phyloP scores from a whole-genome alignment of 2,113 vertebrate species.

The Synodontis membranacea region DNA sequence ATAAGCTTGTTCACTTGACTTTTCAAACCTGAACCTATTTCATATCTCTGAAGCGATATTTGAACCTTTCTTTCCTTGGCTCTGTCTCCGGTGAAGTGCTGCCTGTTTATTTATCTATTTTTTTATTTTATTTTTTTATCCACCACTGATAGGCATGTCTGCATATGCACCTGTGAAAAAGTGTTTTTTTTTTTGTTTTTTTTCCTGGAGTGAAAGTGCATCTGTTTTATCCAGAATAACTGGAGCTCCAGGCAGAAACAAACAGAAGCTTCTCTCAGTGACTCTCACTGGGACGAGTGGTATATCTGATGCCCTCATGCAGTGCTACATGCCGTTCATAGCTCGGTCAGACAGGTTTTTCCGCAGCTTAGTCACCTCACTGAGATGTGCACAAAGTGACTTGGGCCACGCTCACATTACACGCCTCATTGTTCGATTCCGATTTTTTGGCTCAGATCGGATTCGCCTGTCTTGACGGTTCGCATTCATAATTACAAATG shows the following conservation, averaged over 20 bases:
- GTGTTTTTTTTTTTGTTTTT: neutral
- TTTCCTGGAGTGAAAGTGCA: neutral
- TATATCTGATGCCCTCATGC: neutral
- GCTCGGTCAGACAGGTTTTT: neutral
- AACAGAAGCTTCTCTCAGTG: neutral
- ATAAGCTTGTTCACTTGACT: too few species aligned
- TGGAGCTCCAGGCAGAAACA: neutral
- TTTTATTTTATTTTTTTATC: too few species aligned
- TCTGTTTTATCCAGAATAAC: neutral
- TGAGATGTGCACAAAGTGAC: neutral
- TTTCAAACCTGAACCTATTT: too few species aligned
- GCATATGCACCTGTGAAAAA: neutral
- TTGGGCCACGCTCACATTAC: too few species aligned
- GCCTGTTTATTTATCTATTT: too few species aligned
- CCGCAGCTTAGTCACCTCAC: neutral
- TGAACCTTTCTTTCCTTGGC: too few species aligned
- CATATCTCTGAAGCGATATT: too few species aligned
- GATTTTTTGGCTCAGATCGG: too few species aligned
- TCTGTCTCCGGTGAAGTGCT: too few species aligned
- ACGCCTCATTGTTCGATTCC: too few species aligned
- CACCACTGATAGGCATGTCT: neutral
- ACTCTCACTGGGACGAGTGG: neutral
- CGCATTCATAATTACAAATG: too few species aligned
- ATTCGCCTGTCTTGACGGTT: too few species aligned
- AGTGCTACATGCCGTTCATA: slow-evolving; percentile 25